Evolutionary conservation across 2,113 vertebrate genomes (phyloP).

Genomic region (Callorhinus ursinus): DNA sequence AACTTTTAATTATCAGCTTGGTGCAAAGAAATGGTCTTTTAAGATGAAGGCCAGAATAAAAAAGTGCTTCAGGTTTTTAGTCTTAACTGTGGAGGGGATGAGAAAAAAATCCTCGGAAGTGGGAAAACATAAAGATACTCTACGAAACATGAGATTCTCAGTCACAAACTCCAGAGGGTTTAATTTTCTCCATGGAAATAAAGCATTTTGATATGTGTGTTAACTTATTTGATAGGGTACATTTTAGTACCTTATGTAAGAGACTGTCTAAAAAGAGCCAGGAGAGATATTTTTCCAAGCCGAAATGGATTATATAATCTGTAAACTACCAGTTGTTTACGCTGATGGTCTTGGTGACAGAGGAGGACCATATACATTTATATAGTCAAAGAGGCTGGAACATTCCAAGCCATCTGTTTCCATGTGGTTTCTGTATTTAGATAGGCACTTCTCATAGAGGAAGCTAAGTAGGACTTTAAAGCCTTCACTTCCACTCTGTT

Average conservation of each 20-base stretch:
- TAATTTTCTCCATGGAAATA: conserved; percentile 47
- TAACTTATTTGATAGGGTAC: conserved; percentile 43
- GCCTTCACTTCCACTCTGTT: not conserved
- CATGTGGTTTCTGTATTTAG: not conserved
- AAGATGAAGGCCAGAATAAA: conserved; percentile 7
- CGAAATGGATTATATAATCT: not conserved
- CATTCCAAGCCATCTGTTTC: not conserved
- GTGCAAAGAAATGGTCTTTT: conserved; percentile 43
- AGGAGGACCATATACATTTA: not conserved
- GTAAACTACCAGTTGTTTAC: conserved; percentile 22
- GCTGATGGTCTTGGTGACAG: not conserved
- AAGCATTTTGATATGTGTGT: not conserved
- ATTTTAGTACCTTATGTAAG: not conserved
- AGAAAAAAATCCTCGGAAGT: conserved; percentile 11
- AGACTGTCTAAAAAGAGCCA: not conserved
- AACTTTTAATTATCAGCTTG: conserved; percentile 56
- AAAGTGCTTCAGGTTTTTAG: not conserved
- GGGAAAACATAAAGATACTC: not conserved
- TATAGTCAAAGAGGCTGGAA: not conserved
- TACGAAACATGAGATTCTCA: conserved; percentile 8
- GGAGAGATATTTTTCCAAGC: not conserved
- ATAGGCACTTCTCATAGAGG: not conserved
- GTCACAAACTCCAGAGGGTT: conserved; percentile 31
- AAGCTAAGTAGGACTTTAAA: not conserved
- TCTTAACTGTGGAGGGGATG: not conserved